Evolutionary conservation across 2,888 invertebrate species (phyloP).

Genomic region (Abscondita cerata): DNA sequence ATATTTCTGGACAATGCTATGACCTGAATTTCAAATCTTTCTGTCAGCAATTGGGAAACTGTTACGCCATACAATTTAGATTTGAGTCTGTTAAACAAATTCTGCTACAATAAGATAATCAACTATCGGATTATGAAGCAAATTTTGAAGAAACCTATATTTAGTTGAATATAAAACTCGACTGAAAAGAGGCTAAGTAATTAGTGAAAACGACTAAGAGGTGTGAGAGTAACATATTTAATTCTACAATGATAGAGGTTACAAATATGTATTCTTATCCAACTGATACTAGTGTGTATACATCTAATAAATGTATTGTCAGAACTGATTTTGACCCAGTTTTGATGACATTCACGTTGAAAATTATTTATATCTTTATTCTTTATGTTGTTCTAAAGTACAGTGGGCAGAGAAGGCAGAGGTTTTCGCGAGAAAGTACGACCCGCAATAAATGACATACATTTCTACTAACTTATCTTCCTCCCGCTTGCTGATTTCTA

Average conservation of each 20-base stretch:
- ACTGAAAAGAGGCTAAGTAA: background rate
- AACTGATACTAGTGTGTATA: slow-evolving; percentile 23
- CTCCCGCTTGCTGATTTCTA: slow-evolving; percentile 42
- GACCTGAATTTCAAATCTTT: slow-evolving; percentile 33
- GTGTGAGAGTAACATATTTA: too few species aligned
- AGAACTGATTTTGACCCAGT: slow-evolving; percentile 35
- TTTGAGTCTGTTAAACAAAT: slow-evolving; percentile 11
- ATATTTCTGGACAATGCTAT: slow-evolving; percentile 30
- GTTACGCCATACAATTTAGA: slow-evolving; percentile 18
- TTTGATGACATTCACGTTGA: slow-evolving; percentile 44
- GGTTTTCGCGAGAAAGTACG: slow-evolving; percentile 37
- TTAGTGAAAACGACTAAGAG: background rate
- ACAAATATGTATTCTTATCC: slow-evolving; percentile 27
- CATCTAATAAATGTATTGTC: slow-evolving; percentile 21
- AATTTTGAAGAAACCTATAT: too few species aligned
- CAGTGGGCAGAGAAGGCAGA: slow-evolving; percentile 26
- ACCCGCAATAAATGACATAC: slow-evolving; percentile 53
- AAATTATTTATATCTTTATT: slow-evolving; percentile 39
- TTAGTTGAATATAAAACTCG: too few species aligned
- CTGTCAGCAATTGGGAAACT: slow-evolving; percentile 23
- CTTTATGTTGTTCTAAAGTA: slow-evolving; percentile 27
- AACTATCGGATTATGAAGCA: too few species aligned
- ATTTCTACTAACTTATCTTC: slow-evolving; percentile 51
- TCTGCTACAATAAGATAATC: too few species aligned
- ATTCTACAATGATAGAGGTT: slow-evolving; percentile 18